These are phyloP conservation scores for Puffinus mauretanicus DNA, from an alignment of 2,113 vertebrate genomes.

Conservation along the genomic window DNA sequence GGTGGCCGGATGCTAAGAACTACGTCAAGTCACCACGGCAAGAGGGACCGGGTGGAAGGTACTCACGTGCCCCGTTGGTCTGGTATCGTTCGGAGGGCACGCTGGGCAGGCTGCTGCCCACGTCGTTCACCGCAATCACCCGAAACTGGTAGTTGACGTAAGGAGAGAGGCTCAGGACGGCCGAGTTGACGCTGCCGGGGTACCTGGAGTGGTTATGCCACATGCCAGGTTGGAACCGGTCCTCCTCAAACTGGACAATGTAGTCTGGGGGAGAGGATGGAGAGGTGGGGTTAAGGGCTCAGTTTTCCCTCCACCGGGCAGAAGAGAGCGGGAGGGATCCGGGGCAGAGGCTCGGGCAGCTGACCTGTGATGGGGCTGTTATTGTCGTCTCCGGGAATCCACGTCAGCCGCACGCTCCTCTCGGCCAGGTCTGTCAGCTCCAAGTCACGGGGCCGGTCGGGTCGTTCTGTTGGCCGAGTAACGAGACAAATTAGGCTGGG, in stretches of 20 bases:
- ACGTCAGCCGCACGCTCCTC: slow-evolving; percentile 88
- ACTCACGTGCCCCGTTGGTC: slow-evolving; percentile 91
- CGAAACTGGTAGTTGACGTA: slow-evolving; percentile 96
- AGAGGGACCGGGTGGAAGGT: fast-evolving
- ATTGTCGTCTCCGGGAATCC: slow-evolving; percentile 91
- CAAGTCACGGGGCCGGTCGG: slow-evolving; percentile 87
- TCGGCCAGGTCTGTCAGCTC: slow-evolving; percentile 87
- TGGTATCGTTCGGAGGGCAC: slow-evolving; percentile 85
- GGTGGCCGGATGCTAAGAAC: not conserved
- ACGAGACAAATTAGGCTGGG: not conserved
- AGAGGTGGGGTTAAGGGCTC: not conserved
- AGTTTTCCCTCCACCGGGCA: not conserved
- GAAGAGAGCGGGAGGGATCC: not conserved
- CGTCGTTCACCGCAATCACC: slow-evolving; percentile 89
- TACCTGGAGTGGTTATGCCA: slow-evolving; percentile 90
- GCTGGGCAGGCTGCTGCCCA: slow-evolving; percentile 90
- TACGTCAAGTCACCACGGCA: fast-evolving
- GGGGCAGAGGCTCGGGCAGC: not conserved
- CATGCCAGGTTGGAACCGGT: slow-evolving; percentile 80
- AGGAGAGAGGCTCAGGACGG: slow-evolving; percentile 84
- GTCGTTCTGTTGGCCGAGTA: slow-evolving; percentile 75
- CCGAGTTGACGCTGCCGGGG: slow-evolving; percentile 85
- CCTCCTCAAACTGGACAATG: slow-evolving; percentile 91
- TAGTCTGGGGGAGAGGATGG: slow-evolving; percentile 76
- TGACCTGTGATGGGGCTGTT: slow-evolving; percentile 92